Evolutionary conservation across 2,888 invertebrate genomes (phyloP).

Genomic region (Nematopogon swammerdamellus): DNA sequence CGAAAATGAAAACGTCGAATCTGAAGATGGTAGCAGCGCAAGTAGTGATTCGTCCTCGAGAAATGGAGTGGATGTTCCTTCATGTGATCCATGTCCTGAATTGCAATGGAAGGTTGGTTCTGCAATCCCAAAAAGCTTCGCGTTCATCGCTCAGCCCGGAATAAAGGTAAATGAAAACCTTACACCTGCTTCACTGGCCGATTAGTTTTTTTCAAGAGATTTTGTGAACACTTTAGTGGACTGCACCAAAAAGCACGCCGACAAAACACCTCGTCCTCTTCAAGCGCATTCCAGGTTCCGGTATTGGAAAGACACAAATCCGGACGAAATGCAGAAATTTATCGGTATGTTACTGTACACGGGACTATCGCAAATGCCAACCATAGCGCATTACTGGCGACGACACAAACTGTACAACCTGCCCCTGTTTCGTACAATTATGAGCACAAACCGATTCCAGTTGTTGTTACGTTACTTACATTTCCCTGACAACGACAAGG

Average conservation of each 20-base stretch:
- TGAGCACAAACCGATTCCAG: conserved; percentile 12
- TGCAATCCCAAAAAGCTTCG: too few species aligned
- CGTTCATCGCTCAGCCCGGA: too few species aligned
- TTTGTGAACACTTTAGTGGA: conserved; percentile 7
- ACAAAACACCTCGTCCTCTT: not conserved
- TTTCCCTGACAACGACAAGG: conserved; percentile 8
- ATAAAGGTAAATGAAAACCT: too few species aligned
- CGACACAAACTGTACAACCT: conserved; percentile 10
- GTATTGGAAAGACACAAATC: not conserved
- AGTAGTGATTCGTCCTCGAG: too few species aligned
- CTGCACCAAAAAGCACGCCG: conserved; percentile 8
- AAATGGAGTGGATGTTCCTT: too few species aligned
- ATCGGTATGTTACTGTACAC: conserved; percentile 10
- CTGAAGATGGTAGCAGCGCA: too few species aligned
- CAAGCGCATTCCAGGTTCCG: not conserved
- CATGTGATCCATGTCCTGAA: too few species aligned
- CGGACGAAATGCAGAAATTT: conserved; percentile 10
- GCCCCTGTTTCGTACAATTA: conserved; percentile 8
- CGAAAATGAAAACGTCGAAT: too few species aligned
- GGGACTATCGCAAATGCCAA: conserved; percentile 11
- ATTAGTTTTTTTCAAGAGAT: conserved; percentile 8
- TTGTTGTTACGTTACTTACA: conserved; percentile 8
- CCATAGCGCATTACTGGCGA: conserved; percentile 12
- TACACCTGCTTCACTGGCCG: not conserved
- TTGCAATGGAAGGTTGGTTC: too few species aligned